phyloP scores from a whole-genome alignment of 2,113 vertebrate genomes.

The Diphyllodes magnificus region DNA sequence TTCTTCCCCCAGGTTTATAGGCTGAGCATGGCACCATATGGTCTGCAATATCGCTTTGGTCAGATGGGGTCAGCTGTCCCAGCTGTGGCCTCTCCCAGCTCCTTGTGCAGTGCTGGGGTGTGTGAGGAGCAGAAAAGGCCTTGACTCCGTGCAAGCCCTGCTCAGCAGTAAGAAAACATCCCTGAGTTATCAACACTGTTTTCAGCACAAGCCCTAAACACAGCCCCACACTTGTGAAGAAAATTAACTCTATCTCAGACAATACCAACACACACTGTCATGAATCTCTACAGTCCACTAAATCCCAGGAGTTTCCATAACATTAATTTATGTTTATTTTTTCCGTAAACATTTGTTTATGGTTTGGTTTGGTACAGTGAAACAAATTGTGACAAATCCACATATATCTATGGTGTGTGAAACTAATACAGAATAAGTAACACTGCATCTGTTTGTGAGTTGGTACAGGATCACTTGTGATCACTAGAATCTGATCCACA shows the following conservation, averaged over 20 bases:
- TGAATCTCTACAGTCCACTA: not conserved
- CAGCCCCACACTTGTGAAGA: not conserved
- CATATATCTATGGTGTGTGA: not conserved
- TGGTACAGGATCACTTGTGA: not conserved
- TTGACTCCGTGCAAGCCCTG: not conserved
- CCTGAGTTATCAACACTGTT: not conserved
- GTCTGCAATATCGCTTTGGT: not conserved
- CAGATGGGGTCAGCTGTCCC: not conserved
- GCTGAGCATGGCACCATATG: fast-evolving
- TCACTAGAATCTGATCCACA: not conserved
- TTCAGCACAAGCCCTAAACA: not conserved
- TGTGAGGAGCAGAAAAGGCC: not conserved
- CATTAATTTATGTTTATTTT: not conserved
- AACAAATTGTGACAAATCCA: not conserved
- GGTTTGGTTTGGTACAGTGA: not conserved
- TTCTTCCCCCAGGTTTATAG: not conserved
- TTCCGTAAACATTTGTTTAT: not conserved
- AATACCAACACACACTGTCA: not conserved
- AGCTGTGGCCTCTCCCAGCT: not conserved
- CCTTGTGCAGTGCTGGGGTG: not conserved
- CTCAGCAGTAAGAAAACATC: not conserved
- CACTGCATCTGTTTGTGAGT: fast-evolving
- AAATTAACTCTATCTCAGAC: not conserved
- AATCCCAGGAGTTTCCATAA: not conserved
- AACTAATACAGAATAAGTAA: not conserved